These are phyloP conservation scores for Rhipidura dahli DNA, from an alignment of 2,113 vertebrate species.

Conservation along the genomic window DNA sequence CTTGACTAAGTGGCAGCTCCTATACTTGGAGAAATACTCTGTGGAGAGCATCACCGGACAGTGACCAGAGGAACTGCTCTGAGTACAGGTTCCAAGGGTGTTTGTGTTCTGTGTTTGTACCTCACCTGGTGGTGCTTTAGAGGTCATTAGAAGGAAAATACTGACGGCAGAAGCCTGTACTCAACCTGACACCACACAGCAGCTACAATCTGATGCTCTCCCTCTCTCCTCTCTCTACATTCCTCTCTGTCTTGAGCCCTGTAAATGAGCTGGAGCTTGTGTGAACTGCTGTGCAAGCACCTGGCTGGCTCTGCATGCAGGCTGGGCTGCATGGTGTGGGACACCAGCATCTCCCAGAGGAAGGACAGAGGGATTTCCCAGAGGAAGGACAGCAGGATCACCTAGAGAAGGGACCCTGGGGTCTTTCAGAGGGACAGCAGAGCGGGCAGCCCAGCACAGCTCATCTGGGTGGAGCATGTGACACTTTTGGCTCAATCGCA, in stretches of 20 bases:
- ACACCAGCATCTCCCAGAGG: background rate
- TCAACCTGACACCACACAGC: background rate
- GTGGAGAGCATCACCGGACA: background rate
- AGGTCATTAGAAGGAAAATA: background rate
- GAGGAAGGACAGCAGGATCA: background rate
- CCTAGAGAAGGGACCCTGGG: background rate
- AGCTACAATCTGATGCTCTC: background rate
- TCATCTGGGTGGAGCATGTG: fast-evolving
- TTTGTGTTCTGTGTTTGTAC: too few species aligned
- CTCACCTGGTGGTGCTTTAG: background rate
- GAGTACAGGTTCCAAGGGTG: background rate
- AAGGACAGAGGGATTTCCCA: background rate
- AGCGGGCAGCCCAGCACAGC: background rate
- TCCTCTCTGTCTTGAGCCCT: background rate
- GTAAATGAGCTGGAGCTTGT: background rate
- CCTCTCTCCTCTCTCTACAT: background rate
- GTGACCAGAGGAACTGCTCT: background rate
- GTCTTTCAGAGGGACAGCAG: background rate
- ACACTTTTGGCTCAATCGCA: background rate
- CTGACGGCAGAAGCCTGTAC: background rate
- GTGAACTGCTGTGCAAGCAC: background rate
- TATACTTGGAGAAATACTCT: background rate
- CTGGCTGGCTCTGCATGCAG: background rate
- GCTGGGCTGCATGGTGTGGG: background rate
- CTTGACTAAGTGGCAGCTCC: background rate